phyloP scores from a whole-genome alignment of 2,113 vertebrate genomes.

The Mirounga angustirostris region DNA sequence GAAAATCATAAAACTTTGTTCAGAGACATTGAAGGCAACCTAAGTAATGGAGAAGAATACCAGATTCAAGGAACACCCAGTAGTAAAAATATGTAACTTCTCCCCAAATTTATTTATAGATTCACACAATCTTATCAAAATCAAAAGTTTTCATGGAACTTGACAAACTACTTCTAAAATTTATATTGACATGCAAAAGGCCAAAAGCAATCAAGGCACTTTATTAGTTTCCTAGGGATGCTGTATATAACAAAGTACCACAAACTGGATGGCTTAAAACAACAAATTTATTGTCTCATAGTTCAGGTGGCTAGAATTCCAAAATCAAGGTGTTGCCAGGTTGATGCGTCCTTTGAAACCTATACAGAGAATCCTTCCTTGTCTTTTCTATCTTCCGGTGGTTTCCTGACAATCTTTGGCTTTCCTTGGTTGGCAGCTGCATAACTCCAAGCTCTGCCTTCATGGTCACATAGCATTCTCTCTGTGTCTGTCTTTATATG shows the following conservation, averaged over 20 bases:
- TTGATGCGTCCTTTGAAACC: not conserved
- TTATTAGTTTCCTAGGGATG: not conserved
- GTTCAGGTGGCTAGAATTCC: not conserved
- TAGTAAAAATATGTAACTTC: constrained; percentile 7
- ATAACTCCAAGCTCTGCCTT: not conserved
- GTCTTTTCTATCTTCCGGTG: not conserved
- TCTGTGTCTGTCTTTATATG: not conserved
- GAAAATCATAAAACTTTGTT: not conserved
- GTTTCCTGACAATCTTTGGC: not conserved
- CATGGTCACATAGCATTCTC: not conserved
- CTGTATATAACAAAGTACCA: not conserved
- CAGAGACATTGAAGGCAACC: not conserved
- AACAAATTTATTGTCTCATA: not conserved
- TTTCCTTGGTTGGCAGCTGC: not conserved
- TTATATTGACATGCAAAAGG: not conserved
- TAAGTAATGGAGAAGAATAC: not conserved
- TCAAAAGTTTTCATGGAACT: not conserved
- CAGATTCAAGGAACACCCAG: not conserved
- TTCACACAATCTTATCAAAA: constrained; percentile 31
- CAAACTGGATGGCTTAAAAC: not conserved
- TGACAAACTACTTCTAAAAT: constrained; percentile 34
- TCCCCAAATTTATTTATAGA: not conserved
- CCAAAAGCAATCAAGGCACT: not conserved
- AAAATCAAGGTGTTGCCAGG: not conserved
- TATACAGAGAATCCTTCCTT: not conserved